Evolutionary conservation across 2,797 vertebrate species (phyloP), one percentile per base, ranked within the genome.

Genomic region (Mus minutoides): DNA sequence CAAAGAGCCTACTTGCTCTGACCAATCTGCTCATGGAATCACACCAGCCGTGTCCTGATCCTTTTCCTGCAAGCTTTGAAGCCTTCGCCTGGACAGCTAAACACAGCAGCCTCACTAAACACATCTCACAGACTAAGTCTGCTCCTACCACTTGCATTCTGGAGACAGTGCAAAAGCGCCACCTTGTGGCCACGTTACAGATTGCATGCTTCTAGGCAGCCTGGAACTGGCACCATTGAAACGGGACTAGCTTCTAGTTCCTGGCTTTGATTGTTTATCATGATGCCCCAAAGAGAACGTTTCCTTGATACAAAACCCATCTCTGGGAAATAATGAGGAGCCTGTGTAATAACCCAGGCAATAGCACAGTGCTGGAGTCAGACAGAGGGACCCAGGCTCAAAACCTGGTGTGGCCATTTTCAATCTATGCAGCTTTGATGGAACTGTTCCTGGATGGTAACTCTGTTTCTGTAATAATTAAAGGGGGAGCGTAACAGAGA

Each of bases 141-240:
- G 31, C 17, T 10, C 40, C 14, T 6, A 0, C 52, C 4, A 21
- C 24, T 22, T 22, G 0, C 67, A 0, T 2, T 54, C 69, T 80
- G 71, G 69, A 37, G 34, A 97, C 94, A 84, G 95, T 37, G 56
- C 82, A 0, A 64, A 77, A 4, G 91, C 60, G 31, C 94, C 97
- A 97, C 75, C 97, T 94, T 6, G 96, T 97, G 97, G 95, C 91
- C 3, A 62, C 1, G 37, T 90, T 2, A 16, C 67, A 73, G 60
- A 14, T 69, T 85, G 90, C 85, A 69, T 0, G 43, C 43, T 49
- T 37, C 88, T 75, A 26, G 43, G 29, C 16, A 3, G 19, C 46
- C 89, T 4, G 37, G 64, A 19, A 2, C 14, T 22, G 73, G 29
- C 0, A 14, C 26, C 54, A 0, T 19, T 2, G 2, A 11, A 73